Base-by-base conservation (phyloP, 2,888 invertebrate genomes). In the Acanthosepion esculentum region DNA sequence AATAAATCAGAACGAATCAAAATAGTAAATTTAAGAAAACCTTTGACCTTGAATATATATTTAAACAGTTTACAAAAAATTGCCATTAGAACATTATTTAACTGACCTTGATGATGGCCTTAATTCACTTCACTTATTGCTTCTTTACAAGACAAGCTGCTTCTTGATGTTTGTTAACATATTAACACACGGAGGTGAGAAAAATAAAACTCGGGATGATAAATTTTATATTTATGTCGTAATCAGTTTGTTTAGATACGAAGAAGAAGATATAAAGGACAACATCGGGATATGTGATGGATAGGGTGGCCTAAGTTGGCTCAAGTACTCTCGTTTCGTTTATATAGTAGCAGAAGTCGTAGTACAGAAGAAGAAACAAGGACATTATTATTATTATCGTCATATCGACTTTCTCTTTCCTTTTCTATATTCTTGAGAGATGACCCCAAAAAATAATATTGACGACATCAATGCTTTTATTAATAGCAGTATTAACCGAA, bases 41-140 rank as follows among this genome's bases (percentile, higher is more conserved):
- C 5, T 78, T 78, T 15, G 18, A n/a, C n/a, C n/a, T 78, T 15
- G n/a, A 78, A 33, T 33, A 12, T 23, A 20, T 59, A 23, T 20
- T 20, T 23, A 20, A 6, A 7, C 5, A n/a, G n/a, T 29, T 41
- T 29, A 78, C 8, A 78, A 78, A 33, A 15, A 15, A 78, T 18
- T 78, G 33, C 26, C 29, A 78, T 7, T n/a, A 59, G 15, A 78
- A 33, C 33, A 2, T n/a, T 29, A 78, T 33, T n/a, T n/a, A 78
- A 78, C 78, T 78, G 78, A 78, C 78, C 78, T 78, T 78, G n/a
- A 78, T 15, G n/a, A 78, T 78, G 78, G 78, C 78, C 78, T 78
- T 78, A 78, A 78, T 78, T 78, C 78, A 78, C 33, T 78, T 15
- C 5, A 26, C 64, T 64, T 23, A 8, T 26, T 64, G 29, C 29